Evolutionary conservation across 2,113 vertebrate species (phyloP).

Genomic region (Catharus bicknelli): DNA sequence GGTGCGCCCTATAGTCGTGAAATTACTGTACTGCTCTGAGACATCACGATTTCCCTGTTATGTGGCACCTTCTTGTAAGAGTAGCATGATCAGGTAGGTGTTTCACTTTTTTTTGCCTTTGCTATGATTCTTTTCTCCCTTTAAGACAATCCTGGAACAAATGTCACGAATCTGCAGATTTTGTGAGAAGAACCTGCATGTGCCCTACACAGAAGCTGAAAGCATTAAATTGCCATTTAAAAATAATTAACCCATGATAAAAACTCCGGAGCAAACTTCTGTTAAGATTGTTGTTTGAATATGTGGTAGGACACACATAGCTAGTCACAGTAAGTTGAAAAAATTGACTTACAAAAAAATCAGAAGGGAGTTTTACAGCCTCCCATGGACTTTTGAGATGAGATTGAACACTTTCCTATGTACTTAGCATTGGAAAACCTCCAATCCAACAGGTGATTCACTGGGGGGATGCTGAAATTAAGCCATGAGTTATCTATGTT

Average conservation of each 20-base stretch:
- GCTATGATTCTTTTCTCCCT: not conserved
- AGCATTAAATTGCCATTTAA: constrained; percentile 17
- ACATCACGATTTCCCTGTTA: not conserved
- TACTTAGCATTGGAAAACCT: not conserved
- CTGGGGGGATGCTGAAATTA: not conserved
- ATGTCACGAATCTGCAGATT: not conserved
- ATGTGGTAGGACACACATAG: constrained; percentile 25
- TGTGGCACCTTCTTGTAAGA: not conserved
- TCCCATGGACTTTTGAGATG: not conserved
- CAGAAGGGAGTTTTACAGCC: not conserved
- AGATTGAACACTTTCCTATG: not conserved
- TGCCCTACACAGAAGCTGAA: not conserved
- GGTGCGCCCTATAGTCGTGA: no score
- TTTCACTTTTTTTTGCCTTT: not conserved
- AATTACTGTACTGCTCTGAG: not conserved
- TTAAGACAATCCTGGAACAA: not conserved
- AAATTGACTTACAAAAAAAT: not conserved
- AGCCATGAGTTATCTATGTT: not conserved
- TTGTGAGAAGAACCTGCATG: not conserved
- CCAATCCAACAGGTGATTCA: not conserved
- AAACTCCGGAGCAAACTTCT: constrained; percentile 16
- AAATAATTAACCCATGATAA: constrained; percentile 31
- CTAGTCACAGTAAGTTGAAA: constrained; percentile 4
- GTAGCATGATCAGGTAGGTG: not conserved
- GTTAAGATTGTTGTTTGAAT: constrained; percentile 27